phyloP scores from a whole-genome alignment of 2,797 vertebrate genomes.

The Gallinago nigripennis region DNA sequence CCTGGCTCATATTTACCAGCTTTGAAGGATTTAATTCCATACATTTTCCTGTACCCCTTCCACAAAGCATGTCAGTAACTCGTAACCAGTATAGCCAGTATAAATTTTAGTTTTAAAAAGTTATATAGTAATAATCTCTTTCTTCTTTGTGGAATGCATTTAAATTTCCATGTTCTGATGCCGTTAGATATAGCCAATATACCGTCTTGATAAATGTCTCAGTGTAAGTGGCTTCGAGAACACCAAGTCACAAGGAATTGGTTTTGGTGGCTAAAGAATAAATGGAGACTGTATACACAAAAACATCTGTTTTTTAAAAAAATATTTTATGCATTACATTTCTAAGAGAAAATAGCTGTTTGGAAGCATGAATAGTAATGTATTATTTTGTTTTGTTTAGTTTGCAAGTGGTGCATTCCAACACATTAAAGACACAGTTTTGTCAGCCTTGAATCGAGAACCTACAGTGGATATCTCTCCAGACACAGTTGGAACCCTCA shows the following conservation, averaged over 20 bases:
- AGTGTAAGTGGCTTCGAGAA: neutral
- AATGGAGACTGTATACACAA: neutral
- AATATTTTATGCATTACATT: neutral
- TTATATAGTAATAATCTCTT: neutral
- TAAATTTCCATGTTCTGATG: neutral
- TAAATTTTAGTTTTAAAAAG: neutral
- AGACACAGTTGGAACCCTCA: slow-evolving; percentile 93
- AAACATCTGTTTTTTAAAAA: rapidly evolving
- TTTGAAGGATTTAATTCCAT: neutral
- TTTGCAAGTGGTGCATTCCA: slow-evolving; percentile 95
- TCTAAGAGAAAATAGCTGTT: neutral
- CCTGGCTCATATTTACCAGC: neutral
- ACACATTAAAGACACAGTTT: slow-evolving; percentile 96
- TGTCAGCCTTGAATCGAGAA: slow-evolving; percentile 92
- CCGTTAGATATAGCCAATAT: neutral
- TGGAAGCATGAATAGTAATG: neutral
- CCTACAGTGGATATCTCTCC: slow-evolving; percentile 98
- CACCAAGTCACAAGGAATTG: neutral
- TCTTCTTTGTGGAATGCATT: neutral
- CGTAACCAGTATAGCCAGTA: neutral
- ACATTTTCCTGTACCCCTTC: neutral
- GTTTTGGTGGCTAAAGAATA: neutral
- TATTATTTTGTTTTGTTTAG: slow-evolving; percentile 67
- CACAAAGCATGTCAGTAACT: rapidly evolving
- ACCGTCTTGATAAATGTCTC: neutral